Conservation (phyloP, 2,888 invertebrate genomes). For the Trachelus iudaicus region DNA sequence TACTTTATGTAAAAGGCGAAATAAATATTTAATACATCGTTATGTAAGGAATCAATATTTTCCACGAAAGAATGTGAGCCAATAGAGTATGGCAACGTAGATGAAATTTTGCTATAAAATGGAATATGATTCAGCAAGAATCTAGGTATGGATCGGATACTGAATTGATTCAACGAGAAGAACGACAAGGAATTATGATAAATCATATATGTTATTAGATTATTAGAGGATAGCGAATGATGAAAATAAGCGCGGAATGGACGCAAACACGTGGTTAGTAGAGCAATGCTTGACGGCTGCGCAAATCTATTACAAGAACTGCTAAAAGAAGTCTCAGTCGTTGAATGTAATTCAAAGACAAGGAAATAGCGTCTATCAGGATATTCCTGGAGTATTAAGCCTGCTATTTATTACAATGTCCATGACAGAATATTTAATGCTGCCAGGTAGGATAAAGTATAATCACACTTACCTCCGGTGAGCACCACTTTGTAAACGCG, state of each 20-base stretch:
- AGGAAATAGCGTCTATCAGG: neutral
- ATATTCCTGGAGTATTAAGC: neutral
- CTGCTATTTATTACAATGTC: neutral
- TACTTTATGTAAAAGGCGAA: neutral
- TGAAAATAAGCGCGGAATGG: neutral
- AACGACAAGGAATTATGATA: neutral
- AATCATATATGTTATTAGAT: neutral
- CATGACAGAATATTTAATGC: neutral
- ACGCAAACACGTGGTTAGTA: neutral
- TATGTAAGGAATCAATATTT: neutral
- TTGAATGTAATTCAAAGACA: neutral
- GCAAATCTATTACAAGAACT: neutral
- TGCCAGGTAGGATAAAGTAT: slow-evolving; percentile 1
- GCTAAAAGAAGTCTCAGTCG: neutral
- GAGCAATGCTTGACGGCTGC: neutral
- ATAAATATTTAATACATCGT: neutral
- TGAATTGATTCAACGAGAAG: neutral
- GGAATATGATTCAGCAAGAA: neutral
- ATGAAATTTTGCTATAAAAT: neutral
- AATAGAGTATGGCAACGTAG: neutral
- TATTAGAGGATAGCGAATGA: neutral
- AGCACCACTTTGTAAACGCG: slow-evolving; percentile 87
- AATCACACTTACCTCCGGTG: slow-evolving; percentile 81
- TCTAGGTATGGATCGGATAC: neutral
- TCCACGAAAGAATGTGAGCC: neutral